These are phyloP conservation scores for Drosophila grimshawi DNA, from an alignment of 1,140 invertebrate genomes.

Conservation along the genomic window DNA sequence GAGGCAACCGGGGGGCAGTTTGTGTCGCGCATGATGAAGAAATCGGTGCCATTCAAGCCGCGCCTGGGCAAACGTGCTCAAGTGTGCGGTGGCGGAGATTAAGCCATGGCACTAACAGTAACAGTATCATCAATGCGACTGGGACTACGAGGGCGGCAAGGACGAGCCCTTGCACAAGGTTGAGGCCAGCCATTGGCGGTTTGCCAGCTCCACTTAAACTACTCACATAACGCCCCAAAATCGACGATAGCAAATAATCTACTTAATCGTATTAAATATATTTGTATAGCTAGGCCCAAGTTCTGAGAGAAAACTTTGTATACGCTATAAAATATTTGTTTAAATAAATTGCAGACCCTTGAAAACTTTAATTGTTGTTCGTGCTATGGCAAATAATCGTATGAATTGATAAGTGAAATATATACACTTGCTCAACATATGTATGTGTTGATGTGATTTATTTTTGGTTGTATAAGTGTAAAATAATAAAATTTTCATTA, in stretches of 20 bases:
- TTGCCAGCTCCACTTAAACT: conserved; percentile 41
- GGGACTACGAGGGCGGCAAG: conserved; percentile 50
- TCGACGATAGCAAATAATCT: conserved; percentile 39
- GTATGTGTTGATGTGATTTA: conserved; percentile 22
- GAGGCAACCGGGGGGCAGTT: conserved; percentile 71
- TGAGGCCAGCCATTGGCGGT: conserved; percentile 44
- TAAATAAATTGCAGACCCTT: conserved; percentile 48
- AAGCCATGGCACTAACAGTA: conserved; percentile 61
- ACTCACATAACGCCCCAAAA: conserved; percentile 32
- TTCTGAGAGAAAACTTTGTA: conserved; percentile 14
- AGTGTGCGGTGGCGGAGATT: conserved; percentile 72
- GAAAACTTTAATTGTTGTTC: conserved; percentile 14
- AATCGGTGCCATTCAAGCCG: conserved; percentile 83
- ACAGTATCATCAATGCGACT: conserved; percentile 31
- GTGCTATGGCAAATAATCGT: not conserved
- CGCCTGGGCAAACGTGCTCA: conserved; percentile 82
- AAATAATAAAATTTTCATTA: conserved; percentile 47
- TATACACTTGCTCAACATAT: not conserved
- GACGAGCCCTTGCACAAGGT: conserved; percentile 45
- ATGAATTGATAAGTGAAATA: conserved; percentile 1
- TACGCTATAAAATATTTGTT: conserved; percentile 23
- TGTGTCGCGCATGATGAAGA: conserved; percentile 77
- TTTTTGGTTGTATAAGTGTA: conserved; percentile 34
- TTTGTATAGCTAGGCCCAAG: conserved; percentile 40
- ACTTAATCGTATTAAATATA: conserved; percentile 35